phyloP scores from a whole-genome alignment of 2,113 vertebrate genomes.

The Prionailurus bengalensis region DNA sequence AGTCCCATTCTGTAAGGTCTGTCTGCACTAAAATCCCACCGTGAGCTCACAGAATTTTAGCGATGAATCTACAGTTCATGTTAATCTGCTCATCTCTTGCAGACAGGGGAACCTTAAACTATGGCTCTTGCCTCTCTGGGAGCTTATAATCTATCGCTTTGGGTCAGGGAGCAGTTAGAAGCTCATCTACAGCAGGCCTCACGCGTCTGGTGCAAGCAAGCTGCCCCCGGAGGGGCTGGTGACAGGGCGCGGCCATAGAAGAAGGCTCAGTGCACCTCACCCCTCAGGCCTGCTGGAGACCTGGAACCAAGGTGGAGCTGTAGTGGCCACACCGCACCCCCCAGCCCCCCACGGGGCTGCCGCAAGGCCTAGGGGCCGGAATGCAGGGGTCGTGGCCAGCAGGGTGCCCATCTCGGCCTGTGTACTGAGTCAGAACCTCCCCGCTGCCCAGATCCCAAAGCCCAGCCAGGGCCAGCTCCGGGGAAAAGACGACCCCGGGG shows the following conservation, averaged over 20 bases:
- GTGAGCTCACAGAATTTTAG: neutral
- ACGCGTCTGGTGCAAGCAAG: neutral
- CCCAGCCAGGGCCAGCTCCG: neutral
- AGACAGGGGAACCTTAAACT: neutral
- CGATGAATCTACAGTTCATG: neutral
- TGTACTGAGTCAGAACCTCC: neutral
- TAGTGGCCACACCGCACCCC: fast-evolving
- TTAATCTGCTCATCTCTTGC: neutral
- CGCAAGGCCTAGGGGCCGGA: neutral
- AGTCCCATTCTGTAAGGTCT: neutral
- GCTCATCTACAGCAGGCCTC: neutral
- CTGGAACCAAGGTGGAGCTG: neutral
- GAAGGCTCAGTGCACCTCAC: fast-evolving
- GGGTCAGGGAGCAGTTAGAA: neutral
- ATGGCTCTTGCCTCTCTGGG: neutral
- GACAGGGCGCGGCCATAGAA: neutral
- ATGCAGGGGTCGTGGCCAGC: fast-evolving
- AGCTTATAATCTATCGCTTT: neutral
- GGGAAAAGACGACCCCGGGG: neutral
- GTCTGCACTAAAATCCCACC: neutral
- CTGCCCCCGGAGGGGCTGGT: neutral
- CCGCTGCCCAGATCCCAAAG: neutral
- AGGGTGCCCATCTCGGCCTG: neutral
- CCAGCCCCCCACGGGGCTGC: neutral
- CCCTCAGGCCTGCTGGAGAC: neutral